Percentiles rank a stretch among this genome's conserved stretches.
These are phyloP conservation scores for Sinocyclocheilus maitianheensis DNA, from an alignment of 2,113 vertebrate species.

Conservation along the genomic window DNA sequence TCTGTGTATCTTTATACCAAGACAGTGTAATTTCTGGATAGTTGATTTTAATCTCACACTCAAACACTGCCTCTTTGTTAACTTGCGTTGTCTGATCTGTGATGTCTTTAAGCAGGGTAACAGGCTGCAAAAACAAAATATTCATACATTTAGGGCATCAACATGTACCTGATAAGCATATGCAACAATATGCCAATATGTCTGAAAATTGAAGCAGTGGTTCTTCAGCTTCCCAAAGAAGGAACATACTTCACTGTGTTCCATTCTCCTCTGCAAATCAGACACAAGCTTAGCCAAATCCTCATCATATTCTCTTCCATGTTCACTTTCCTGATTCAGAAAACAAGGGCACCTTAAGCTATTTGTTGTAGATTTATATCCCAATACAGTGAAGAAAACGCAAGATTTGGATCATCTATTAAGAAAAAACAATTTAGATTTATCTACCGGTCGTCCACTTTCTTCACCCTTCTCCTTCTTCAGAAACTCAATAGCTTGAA, in stretches of 20 bases:
- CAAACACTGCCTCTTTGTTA: constrained; percentile 85
- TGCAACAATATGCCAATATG: not conserved
- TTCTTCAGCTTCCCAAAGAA: constrained; percentile 3
- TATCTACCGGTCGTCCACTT: constrained; percentile 80
- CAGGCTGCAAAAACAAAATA: constrained; percentile 76
- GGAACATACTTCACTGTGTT: constrained; percentile 82
- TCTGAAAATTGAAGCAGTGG: not conserved
- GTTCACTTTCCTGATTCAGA: constrained; percentile 82
- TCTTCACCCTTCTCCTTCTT: constrained; percentile 86
- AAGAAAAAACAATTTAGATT: constrained; percentile 7
- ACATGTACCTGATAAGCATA: not conserved
- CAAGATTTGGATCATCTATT: not conserved
- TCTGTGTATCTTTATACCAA: constrained; percentile 97
- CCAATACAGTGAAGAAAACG: not conserved
- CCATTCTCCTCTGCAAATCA: constrained; percentile 85
- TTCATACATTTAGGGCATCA: constrained; percentile 7
- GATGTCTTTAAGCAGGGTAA: constrained; percentile 90
- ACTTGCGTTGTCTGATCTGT: constrained; percentile 81
- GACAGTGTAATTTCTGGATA: constrained; percentile 95
- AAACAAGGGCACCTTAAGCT: constrained; percentile 6
- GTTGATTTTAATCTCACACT: constrained; percentile 93
- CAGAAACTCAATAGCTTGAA: constrained; percentile 92
- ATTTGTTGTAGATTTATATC: not conserved
- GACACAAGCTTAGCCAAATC: constrained; percentile 88
- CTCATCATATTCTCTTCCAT: constrained; percentile 79